Percentiles rank a stretch among this genome's conserved stretches.
phyloP scores from a whole-genome alignment of 1,140 invertebrate species.

The Meteorus sp. region DNA sequence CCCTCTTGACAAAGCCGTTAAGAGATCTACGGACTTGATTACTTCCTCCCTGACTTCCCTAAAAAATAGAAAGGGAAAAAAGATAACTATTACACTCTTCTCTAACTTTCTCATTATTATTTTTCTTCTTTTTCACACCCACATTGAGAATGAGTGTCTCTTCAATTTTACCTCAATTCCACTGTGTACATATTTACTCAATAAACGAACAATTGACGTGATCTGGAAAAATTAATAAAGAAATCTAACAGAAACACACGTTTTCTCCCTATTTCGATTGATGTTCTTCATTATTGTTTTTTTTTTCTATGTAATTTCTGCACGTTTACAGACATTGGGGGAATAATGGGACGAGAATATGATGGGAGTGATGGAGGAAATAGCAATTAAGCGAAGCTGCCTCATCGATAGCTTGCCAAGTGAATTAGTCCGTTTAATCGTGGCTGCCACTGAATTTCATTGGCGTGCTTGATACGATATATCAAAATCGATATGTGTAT shows the following conservation, averaged over 20 bases:
- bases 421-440: neutral
- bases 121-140: neutral
- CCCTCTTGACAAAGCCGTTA: neutral
- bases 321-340: neutral
- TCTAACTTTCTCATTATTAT: neutral
- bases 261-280: too few species aligned
- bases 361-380: neutral
- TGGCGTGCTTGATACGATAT: neutral
- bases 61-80: too few species aligned
- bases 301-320: slow-evolving; percentile 7
- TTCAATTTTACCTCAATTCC: neutral
- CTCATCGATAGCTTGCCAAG: neutral
- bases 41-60: neutral
- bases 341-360: slow-evolving; percentile 4
- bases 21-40: slow-evolving; percentile 1
- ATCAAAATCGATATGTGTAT: too few species aligned
- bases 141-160: neutral
- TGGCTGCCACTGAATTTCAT: neutral
- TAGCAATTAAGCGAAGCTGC: slow-evolving; percentile 8
- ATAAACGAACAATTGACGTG: too few species aligned
- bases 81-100: neutral
- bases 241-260: too few species aligned
- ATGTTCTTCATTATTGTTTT: too few species aligned
- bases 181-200: neutral
- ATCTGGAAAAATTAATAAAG: neutral